Conservation (phyloP, 2,113 vertebrate genomes). For the Typhlomys cinereus region DNA sequence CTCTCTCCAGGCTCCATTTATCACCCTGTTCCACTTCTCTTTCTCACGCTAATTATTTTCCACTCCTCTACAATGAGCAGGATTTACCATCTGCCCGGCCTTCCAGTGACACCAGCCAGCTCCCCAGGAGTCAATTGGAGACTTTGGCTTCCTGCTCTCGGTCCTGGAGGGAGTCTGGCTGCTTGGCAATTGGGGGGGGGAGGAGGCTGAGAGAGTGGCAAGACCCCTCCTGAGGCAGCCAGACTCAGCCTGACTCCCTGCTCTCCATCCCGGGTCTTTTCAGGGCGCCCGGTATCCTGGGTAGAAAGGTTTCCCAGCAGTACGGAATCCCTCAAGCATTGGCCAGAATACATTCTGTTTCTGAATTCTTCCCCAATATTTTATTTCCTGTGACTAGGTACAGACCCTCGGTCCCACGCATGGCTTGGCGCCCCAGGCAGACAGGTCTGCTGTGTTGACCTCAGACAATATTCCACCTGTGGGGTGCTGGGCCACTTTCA, state of each 20-base stretch:
- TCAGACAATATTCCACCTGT: not conserved
- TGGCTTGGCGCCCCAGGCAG: not conserved
- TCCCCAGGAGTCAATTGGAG: constrained; percentile 5
- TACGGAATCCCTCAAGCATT: not conserved
- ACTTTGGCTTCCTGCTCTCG: not conserved
- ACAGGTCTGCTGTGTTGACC: not conserved
- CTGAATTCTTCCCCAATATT: not conserved
- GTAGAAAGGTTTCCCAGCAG: rapidly evolving
- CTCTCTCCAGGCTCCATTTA: not conserved
- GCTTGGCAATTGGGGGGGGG: not conserved
- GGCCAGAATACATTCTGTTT: not conserved
- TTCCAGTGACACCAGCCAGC: constrained; percentile 26
- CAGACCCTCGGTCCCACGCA: not conserved
- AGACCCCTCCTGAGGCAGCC: not conserved
- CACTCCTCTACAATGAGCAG: constrained; percentile 7
- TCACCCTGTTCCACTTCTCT: not conserved
- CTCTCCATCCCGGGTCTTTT: not conserved
- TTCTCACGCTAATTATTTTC: constrained; percentile 67
- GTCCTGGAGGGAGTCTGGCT: not conserved
- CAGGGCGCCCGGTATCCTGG: not conserved
- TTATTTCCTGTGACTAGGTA: not conserved
- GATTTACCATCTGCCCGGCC: constrained; percentile 57
- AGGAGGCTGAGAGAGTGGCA: rapidly evolving
- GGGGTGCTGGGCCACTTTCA: not conserved
- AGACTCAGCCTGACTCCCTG: not conserved